Base-by-base conservation (phyloP, 2,113 vertebrate species). In the Perca flavescens region DNA sequence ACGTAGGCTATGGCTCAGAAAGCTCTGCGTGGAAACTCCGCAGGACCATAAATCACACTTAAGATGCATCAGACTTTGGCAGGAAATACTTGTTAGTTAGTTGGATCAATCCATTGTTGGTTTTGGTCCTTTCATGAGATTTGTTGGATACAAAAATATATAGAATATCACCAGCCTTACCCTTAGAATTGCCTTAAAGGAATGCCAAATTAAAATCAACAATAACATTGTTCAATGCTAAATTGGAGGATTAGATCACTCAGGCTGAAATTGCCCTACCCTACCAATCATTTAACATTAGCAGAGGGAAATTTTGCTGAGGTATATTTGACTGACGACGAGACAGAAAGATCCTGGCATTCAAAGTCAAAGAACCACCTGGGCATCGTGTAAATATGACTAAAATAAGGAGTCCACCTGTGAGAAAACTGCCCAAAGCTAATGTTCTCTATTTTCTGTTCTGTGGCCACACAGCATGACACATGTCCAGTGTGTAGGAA, bases 401-500 rank as follows among this genome's bases (percentile, higher is more conserved):
- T 40, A 40, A 17, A 73, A 64, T 53, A 6, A 53, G 14, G 11
- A 46, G 22, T 70, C 4, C 2, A 21, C 9, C 65, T 83, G 34
- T 58, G 28, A 43, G 34, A 36, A 43, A 77, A 68, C 15, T 34
- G 43, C 54, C 17, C 34, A 11, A 9, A 74, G 58, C 58, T 88
- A 61, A 88, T 6, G 34, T 50, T 66, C 17, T 74, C 52, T 71
- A 3, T 31, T 14, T 64, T 82, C 60, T 89, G 14, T 52, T 83
- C 74, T 57, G n/a, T 86, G 78, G 52, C 50, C 43, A 40, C 69
- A 6, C 96, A 99, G 98, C 98, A 99, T 17, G 98, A 99, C 89
- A 99, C 98, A 0, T 99, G 98, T 95, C 98, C 98, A 1, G 97
- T 99, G 57, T 99, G 98, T 94, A 95, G 98, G 93, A 99, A 98